Conservation (phyloP, 2,888 invertebrate genomes). For the Hemistola chrysoprasaria region DNA sequence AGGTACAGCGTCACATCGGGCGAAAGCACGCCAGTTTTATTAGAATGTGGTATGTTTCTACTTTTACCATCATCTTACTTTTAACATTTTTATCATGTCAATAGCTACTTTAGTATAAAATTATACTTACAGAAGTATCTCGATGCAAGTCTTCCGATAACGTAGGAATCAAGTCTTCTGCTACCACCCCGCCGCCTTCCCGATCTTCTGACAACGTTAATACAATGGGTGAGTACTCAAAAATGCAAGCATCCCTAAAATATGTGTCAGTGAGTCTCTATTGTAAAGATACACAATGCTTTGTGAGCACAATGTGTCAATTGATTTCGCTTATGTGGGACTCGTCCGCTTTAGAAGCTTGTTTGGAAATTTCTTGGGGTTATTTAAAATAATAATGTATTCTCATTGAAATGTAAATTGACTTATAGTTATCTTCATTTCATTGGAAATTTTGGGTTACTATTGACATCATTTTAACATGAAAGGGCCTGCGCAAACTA, state of each 20-base stretch:
- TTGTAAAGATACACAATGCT: constrained; percentile 30
- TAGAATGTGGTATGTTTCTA: constrained; percentile 68
- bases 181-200: constrained; percentile 72
- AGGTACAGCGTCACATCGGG: constrained; percentile 80
- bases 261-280: background rate
- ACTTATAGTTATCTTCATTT: no score
- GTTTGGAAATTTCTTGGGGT: no score
- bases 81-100: no score
- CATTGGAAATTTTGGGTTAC: no score
- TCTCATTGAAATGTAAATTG: no score
- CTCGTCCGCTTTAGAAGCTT: constrained; percentile 30
- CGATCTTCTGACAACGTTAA: constrained; percentile 76
- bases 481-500: no score
- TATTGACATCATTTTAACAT: no score
- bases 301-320: constrained; percentile 27
- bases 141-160: constrained; percentile 77
- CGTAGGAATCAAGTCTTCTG: constrained; percentile 58
- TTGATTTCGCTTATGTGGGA: constrained; percentile 42
- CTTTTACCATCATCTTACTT: no score
- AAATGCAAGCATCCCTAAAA: no score
- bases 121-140: constrained; percentile 59
- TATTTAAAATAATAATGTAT: no score
- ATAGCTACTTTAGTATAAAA: background rate
- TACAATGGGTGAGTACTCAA: constrained; percentile 66
- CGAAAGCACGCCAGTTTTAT: constrained; percentile 76